These are phyloP conservation scores for Dasyurus viverrinus DNA, from an alignment of 2,113 vertebrate species.

Conservation along the genomic window DNA sequence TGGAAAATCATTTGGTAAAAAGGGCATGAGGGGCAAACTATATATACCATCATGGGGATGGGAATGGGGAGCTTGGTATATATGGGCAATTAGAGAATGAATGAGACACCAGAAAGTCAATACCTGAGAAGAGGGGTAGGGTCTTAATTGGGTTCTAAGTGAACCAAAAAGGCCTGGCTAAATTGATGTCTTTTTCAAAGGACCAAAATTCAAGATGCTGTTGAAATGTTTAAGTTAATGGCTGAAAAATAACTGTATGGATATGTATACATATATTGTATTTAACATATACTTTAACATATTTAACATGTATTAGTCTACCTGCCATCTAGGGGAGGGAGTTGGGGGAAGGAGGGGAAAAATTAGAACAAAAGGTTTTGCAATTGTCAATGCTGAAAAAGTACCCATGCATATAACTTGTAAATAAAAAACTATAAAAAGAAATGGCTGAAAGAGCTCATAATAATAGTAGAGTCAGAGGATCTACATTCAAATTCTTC, in stretches of 20 bases:
- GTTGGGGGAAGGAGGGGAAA: too few relatives aligned
- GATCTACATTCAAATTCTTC: neutral
- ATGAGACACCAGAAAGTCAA: neutral
- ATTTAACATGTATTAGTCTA: too few relatives aligned
- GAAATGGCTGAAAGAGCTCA: neutral
- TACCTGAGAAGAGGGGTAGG: neutral
- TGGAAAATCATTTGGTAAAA: neutral
- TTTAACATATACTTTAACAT: too few relatives aligned
- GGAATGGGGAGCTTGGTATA: neutral
- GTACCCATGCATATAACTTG: too few relatives aligned
- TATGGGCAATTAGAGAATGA: neutral
- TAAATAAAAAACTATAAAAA: too few relatives aligned
- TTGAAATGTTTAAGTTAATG: neutral
- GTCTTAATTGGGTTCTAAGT: neutral
- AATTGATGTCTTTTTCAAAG: neutral
- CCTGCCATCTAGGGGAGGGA: too few relatives aligned
- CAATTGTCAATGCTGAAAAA: too few relatives aligned
- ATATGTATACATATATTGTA: too few relatives aligned
- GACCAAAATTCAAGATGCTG: neutral
- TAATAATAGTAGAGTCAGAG: neutral
- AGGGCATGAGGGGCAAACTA: neutral
- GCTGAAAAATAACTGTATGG: too few relatives aligned
- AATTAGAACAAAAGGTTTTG: too few relatives aligned
- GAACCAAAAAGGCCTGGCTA: neutral
- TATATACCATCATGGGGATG: neutral